phyloP scores from a whole-genome alignment of 2,797 vertebrate species.

The Hybognathus amarus region DNA sequence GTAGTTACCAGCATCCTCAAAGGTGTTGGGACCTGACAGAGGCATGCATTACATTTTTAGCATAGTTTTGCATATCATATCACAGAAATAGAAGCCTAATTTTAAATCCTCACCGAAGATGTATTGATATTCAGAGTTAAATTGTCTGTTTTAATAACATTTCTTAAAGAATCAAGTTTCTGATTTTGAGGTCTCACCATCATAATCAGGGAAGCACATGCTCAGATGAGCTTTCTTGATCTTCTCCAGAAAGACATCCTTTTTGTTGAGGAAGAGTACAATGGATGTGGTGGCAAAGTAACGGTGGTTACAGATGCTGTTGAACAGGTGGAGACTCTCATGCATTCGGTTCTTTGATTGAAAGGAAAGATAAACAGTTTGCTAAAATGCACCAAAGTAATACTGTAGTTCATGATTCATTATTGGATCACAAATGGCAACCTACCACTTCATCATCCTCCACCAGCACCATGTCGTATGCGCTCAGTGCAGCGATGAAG shows the following conservation, averaged over 20 bases:
- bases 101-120: neutral
- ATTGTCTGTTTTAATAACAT: neutral
- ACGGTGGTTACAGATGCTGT: slow-evolving; percentile 98
- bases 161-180: neutral
- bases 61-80: neutral
- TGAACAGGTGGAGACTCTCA: slow-evolving; percentile 98
- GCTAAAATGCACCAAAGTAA: neutral
- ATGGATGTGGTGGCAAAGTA: slow-evolving; percentile 96
- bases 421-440: neutral
- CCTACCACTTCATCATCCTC: slow-evolving; percentile 98
- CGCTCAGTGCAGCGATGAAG: slow-evolving; percentile 96
- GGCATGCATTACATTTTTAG: slow-evolving; percentile 8
- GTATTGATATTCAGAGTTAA: neutral
- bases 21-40: slow-evolving; percentile 89
- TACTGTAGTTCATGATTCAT: neutral
- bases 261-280: slow-evolving; percentile 99
- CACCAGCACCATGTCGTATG: slow-evolving; percentile 98
- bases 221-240: slow-evolving; percentile 98
- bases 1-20: slow-evolving; percentile 94
- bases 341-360: slow-evolving; percentile 94
- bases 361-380: neutral
- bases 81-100: neutral
- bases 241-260: slow-evolving; percentile 95
- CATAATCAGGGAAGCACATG: slow-evolving; percentile 99
- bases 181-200: slow-evolving; percentile 79